Conservation (phyloP, 2,888 invertebrate genomes). For the Subacronicta megacephala region DNA sequence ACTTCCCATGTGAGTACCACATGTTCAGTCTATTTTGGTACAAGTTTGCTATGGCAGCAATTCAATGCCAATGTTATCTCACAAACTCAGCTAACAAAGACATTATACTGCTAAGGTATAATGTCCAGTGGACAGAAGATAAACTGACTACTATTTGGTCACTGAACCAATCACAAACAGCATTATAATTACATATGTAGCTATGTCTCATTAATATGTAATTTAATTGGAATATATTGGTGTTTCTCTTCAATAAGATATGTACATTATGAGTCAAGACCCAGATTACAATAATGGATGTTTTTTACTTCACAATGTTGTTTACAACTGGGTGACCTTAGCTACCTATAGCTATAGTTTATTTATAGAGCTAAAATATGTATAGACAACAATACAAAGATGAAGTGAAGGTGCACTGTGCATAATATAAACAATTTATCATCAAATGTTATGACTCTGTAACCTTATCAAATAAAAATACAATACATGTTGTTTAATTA, state of each 20-base stretch:
- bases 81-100: slow-evolving; percentile 13
- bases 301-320: too few species aligned
- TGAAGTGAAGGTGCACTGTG: not conserved
- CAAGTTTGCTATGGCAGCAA: slow-evolving; percentile 64
- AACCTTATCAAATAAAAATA: slow-evolving; percentile 1
- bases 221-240: too few species aligned
- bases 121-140: too few species aligned
- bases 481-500: not conserved
- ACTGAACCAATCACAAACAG: not conserved
- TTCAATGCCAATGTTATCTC: slow-evolving; percentile 63
- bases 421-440: slow-evolving; percentile 7
- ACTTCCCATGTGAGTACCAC: slow-evolving; percentile 49
- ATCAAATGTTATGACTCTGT: slow-evolving; percentile 2
- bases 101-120: not conserved
- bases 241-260: too few species aligned
- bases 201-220: too few species aligned
- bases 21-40: slow-evolving; percentile 69
- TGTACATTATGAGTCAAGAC: too few species aligned
- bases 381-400: too few species aligned
- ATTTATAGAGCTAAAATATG: too few species aligned
- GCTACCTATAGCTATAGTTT: slow-evolving; percentile 1
- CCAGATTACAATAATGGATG: too few species aligned
- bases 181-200: too few species aligned
- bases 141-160: too few species aligned
- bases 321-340: not conserved